Evolutionary conservation across 2,113 vertebrate genomes (phyloP), one percentile per base, ranked within the genome.

Genomic region (Eptatretus burgeri): DNA sequence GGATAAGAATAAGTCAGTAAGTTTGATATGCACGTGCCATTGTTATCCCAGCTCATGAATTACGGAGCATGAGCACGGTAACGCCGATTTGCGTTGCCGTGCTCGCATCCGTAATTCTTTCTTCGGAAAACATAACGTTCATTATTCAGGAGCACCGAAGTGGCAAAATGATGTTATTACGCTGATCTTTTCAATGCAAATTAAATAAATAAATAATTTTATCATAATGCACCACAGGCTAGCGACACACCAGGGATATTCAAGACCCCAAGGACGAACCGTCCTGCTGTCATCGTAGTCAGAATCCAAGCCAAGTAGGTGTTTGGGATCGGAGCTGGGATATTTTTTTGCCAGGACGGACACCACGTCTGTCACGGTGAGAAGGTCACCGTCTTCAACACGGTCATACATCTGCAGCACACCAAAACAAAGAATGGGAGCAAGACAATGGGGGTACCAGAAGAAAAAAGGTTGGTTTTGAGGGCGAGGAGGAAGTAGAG

Each of bases 271-370:
- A 70, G 19, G 49, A 50, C 67, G 76, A 75, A 93, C 91, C 83
- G 93, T 87, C 52, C 88, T 80, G 73, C 82, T 86, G 69, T 73
- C 80, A 74, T 96, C 91, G 13, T 89, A 96, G 64, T 70, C 78
- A 69, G 87, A 93, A 71, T 93, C 84, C 1, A 78, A 72, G 62
- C 83, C 85, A 66, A 96, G 75, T 69, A 96, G 70, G 66, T 84
- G 94, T 70, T 68, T 81, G 68, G 91, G 70, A 75, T 91, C 84
- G 5, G 89, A 78, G 1, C 91, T 89, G 0, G 85, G 83, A 67
- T 88, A 95, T 65, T 78, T 80, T 71, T 89, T 86, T 75, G 91
- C 78, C 67, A 96, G 74, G 60, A 87, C 78, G 63, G 79, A 78
- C 63, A 94, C 77, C 68, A 96, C 84, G 9, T 93, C 78, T 16